These are phyloP conservation scores for Liparis tanakae DNA, from an alignment of 2,797 vertebrate species.

Conservation along the genomic window DNA sequence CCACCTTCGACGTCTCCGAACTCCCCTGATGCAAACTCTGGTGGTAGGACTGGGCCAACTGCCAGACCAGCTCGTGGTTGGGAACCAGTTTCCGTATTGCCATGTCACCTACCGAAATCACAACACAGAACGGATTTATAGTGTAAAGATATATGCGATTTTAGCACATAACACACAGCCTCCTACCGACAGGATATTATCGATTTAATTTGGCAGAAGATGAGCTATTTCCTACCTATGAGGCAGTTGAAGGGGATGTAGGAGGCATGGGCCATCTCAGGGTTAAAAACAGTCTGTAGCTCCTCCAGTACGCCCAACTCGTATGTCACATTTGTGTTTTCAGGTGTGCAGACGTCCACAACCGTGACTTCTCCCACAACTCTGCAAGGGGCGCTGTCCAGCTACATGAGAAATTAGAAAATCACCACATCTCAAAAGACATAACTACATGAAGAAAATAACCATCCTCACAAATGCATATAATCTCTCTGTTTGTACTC, in stretches of 20 bases:
- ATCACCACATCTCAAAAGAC: conserved; percentile 13
- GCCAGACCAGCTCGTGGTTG: conserved; percentile 91
- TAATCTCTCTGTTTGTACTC: not conserved
- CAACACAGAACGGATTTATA: conserved; percentile 10
- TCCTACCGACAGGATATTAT: not conserved
- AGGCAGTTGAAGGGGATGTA: conserved; percentile 97
- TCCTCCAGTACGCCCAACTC: conserved; percentile 89
- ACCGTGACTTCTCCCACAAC: conserved; percentile 84
- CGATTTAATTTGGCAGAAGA: not conserved
- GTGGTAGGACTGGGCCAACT: conserved; percentile 88
- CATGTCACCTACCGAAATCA: conserved; percentile 84
- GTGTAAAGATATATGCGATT: not conserved
- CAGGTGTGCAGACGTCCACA: conserved; percentile 82
- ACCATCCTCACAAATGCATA: conserved; percentile 5
- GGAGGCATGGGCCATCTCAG: conserved; percentile 95
- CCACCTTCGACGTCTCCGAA: conserved; percentile 67
- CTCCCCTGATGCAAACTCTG: conserved; percentile 83
- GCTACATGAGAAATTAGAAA: conserved; percentile 62
- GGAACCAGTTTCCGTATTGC: conserved; percentile 88
- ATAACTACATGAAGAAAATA: conserved; percentile 10
- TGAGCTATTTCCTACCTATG: conserved; percentile 84
- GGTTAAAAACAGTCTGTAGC: conserved; percentile 93
- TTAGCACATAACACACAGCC: not conserved
- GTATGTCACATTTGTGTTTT: conserved; percentile 79
- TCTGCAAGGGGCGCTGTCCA: conserved; percentile 76